Base-by-base conservation (phyloP, 2,888 invertebrate species). In the Trachelus tabidus region DNA sequence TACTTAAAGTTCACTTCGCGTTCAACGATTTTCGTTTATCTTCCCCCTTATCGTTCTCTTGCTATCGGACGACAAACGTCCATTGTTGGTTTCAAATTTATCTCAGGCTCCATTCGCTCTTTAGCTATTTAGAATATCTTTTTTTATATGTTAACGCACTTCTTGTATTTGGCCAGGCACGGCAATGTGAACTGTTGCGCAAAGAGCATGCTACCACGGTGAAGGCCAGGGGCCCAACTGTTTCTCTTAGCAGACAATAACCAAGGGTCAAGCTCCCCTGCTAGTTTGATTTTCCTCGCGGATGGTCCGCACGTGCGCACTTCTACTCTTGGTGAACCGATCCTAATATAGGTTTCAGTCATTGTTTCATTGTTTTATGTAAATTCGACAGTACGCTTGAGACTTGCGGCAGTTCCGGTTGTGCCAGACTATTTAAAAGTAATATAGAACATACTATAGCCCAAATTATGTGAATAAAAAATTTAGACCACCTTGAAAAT, bases 211-310 rank as follows among this genome's bases (percentile, higher is more conserved):
- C 84, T 88, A 83, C 78, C 83, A 68, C 84, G 81, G 69, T 81
- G 81, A 81, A 84, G 83, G 80, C 79, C 84, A 80, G 80, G 79
- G 76, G 76, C 79, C 75, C 71, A 79, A 81, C 81, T 81, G 77
- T 78, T 89, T 89, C 88, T 86, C 85, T 84, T 86, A 82, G 82
- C 86, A 84, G 84, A 82, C 88, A 88, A 87, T 91, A 91, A 89
- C 91, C 90, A 88, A 89, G 88, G 91, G 91, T 91, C 90, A 91
- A 91, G 85, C 89, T 88, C 87, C 88, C 85, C 82, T 85, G 77
- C 80, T 12, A 79, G 79, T 84, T 80, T 80, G 76, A 80, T 78
- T 83, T 83, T 85, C 83, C 85, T 85, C 81, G 82, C 81, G 78
- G 76, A 69, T 69, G n/a, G 79, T 79, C 37, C 69, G 85, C 88